phyloP scores from a whole-genome alignment of 2,888 invertebrate species.

The Brachynemurus nebulosus region DNA sequence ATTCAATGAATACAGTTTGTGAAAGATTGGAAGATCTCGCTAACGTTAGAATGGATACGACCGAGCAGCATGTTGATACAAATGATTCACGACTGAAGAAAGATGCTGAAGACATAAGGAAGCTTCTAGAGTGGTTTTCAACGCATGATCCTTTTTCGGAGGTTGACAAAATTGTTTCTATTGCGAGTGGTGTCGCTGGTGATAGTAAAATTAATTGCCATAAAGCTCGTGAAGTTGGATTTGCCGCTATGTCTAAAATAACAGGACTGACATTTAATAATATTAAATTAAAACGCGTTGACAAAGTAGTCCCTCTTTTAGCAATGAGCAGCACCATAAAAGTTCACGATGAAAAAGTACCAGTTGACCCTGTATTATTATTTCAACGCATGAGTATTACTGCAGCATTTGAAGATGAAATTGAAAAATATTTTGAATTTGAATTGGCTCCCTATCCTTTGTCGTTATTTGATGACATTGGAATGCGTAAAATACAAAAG shows the following conservation, averaged over 20 bases:
- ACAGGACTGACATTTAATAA: conserved; percentile 17
- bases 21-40: conserved; percentile 6
- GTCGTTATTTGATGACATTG: conserved; percentile 15
- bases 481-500: conserved; percentile 19
- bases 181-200: conserved; percentile 16
- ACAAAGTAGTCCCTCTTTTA: conserved; percentile 24
- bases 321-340: neutral
- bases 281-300: conserved; percentile 24
- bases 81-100: conserved; percentile 25
- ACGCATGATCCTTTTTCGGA: conserved; percentile 7
- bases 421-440: conserved; percentile 23
- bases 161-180: conserved; percentile 13
- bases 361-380: conserved; percentile 11
- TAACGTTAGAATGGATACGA: conserved; percentile 20
- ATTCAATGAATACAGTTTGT: conserved; percentile 22
- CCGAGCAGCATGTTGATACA: conserved; percentile 28
- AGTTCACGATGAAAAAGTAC: conserved; percentile 11
- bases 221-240: conserved; percentile 17
- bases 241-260: conserved; percentile 19
- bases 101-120: conserved; percentile 18
- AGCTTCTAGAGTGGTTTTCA: neutral
- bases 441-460: neutral
- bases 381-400: neutral
- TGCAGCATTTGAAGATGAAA: conserved; percentile 17
- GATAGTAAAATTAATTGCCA: conserved; percentile 17